Base-by-base conservation (phyloP, 2,888 invertebrate species). In the Epinotia bilunana region DNA sequence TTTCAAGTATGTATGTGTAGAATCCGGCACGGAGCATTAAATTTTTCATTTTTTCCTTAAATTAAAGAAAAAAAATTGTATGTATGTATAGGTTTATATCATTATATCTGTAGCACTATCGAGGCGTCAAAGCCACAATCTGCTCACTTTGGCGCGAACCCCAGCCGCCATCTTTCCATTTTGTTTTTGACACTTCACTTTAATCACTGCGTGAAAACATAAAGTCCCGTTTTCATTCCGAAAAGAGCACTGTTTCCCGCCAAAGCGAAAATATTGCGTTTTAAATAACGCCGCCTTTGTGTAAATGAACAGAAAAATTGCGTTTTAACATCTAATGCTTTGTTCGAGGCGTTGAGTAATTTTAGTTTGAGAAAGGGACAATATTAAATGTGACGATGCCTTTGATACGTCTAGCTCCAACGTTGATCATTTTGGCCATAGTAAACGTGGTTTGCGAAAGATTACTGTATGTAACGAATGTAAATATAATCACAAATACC, bases 181-280 rank as follows among this genome's bases (percentile, higher is more conserved):
- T 93, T 92, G 91, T 92, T 92, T 91, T 91, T 90, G 91, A 92
- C 93, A 92, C 93, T 93, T 92, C 93, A 90, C 92, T 93, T 91
- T 93, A 93, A 93, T 93, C 93, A 92, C 92, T 87, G 90, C 88
- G 87, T 88, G 90, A 90, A 90, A 88, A 92, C 88, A 88, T 89
- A 91, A 90, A 91, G 86, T 87, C 86, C 83, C 86, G 84, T 88
- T 90, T 85, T 92, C 91, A 92, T 93, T 91, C 88, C 86, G 86
- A 92, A 92, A 89, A 92, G 92, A 92, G 91, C 92, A 90, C 79
- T 82, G 83, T 85, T 87, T 80, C 78, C 81, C 78, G 80, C 83
- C 80, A 84, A 82, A 81, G 79, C 76, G 74, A 78, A 78, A 82
- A 79, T 87, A 84, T 87, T 87, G 85, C 83, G 86, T 85, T 82